Conservation (phyloP, 2,888 invertebrate genomes). For the Ochlodes sylvanus region DNA sequence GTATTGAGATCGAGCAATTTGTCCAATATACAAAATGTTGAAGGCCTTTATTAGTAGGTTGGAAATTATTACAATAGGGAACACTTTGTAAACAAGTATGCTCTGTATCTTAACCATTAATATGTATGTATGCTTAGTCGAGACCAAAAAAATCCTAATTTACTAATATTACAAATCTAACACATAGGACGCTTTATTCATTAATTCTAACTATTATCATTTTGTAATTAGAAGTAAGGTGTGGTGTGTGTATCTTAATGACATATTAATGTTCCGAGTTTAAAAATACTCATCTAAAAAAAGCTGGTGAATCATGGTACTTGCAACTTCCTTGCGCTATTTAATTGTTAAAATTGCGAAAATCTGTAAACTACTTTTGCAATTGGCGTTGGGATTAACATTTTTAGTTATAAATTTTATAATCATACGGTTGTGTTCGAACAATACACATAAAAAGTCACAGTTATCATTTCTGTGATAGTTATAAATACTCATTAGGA, state of each 20-base stretch:
- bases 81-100: constrained; percentile 9
- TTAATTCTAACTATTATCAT: constrained; percentile 67
- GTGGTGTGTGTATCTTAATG: constrained; percentile 72
- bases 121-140: constrained; percentile 33
- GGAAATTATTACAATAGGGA: constrained; percentile 2
- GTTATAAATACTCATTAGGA: constrained; percentile 20
- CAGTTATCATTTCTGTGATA: constrained; percentile 20
- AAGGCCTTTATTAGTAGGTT: constrained; percentile 23
- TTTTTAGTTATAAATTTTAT: constrained; percentile 1
- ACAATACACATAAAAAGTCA: not conserved
- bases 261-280: constrained; percentile 41
- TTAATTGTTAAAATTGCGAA: constrained; percentile 7
- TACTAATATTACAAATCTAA: constrained; percentile 40
- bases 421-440: not conserved
- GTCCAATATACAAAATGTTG: constrained; percentile 71
- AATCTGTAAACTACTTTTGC: constrained; percentile 3
- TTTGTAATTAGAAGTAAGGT: constrained; percentile 79
- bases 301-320: constrained; percentile 8
- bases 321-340: constrained; percentile 1
- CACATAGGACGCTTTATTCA: constrained; percentile 48
- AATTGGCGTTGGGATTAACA: constrained; percentile 12
- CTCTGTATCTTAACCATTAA: constrained; percentile 14
- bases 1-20: constrained; percentile 68
- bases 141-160: constrained; percentile 48
- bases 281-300: constrained; percentile 11